Percentiles rank a stretch among this genome's conserved stretches.
Conservation (phyloP, 2,113 vertebrate genomes). For the Lepisosteus osseus region DNA sequence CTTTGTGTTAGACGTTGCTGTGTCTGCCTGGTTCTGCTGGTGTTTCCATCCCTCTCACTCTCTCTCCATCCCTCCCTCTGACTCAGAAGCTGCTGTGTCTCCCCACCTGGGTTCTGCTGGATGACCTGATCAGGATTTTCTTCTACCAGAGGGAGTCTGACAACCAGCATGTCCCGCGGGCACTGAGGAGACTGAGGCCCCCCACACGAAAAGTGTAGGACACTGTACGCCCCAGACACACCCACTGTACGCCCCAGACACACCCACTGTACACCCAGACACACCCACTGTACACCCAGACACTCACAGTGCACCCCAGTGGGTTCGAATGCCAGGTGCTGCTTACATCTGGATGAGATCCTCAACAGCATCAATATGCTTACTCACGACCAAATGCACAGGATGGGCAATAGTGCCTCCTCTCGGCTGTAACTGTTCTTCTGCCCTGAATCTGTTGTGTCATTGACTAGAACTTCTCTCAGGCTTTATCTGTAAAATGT, state of each 20-base stretch:
- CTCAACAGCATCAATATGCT: constrained; percentile 26
- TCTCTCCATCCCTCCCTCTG: background rate
- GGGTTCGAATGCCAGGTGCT: background rate
- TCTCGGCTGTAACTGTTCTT: no score
- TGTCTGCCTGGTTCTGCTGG: background rate
- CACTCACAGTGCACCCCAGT: background rate
- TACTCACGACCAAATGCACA: constrained; percentile 34
- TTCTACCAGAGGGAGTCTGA: constrained; percentile 86
- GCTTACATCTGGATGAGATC: background rate
- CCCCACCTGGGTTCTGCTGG: constrained; percentile 79
- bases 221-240: background rate
- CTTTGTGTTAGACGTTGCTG: no score
- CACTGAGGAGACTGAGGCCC: constrained; percentile 82
- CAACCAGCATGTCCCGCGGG: constrained; percentile 72
- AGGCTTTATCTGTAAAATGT: no score
- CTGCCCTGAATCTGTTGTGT: no score
- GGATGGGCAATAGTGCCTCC: constrained; percentile 37
- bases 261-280: background rate
- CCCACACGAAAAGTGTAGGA: constrained; percentile 70
- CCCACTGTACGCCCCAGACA: background rate
- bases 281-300: no score
- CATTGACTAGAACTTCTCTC: no score
- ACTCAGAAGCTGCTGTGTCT: constrained; percentile 74
- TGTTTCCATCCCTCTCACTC: background rate
- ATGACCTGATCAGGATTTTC: constrained; percentile 83